phyloP scores from a whole-genome alignment of 2,113 vertebrate species.

The Zosterops pallidus region DNA sequence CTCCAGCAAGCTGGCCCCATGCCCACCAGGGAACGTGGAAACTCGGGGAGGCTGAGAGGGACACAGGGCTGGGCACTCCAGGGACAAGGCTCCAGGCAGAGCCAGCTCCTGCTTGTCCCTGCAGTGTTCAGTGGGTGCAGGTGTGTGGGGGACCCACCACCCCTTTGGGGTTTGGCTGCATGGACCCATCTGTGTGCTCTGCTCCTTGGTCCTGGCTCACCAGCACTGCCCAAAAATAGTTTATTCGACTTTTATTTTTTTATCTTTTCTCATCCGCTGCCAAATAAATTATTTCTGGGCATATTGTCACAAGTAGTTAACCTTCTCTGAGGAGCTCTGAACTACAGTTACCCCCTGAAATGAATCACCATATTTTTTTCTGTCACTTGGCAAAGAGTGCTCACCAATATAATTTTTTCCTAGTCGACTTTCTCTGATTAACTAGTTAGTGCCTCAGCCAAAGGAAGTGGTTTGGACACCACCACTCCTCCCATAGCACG shows the following conservation, averaged over 20 bases:
- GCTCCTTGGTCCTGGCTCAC: neutral
- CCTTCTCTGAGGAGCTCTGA: conserved; percentile 17
- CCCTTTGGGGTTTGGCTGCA: fast-evolving
- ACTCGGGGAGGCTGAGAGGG: neutral
- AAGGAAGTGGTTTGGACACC: neutral
- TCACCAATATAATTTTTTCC: neutral
- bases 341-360: conserved; percentile 28
- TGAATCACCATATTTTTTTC: neutral
- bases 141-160: neutral
- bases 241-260: neutral
- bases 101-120: neutral
- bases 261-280: neutral
- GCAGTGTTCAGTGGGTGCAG: neutral
- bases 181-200: fast-evolving
- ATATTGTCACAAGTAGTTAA: conserved; percentile 13
- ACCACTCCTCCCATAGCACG: fast-evolving
- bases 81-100: neutral
- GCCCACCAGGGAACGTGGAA: neutral
- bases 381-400: neutral
- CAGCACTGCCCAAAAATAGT: neutral
- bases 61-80: neutral
- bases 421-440: neutral
- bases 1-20: neutral
- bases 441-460: neutral
- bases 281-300: conserved; percentile 45